These are phyloP conservation scores for Drosophila takahashii DNA, from an alignment of 1,140 invertebrate genomes.

Conservation along the genomic window DNA sequence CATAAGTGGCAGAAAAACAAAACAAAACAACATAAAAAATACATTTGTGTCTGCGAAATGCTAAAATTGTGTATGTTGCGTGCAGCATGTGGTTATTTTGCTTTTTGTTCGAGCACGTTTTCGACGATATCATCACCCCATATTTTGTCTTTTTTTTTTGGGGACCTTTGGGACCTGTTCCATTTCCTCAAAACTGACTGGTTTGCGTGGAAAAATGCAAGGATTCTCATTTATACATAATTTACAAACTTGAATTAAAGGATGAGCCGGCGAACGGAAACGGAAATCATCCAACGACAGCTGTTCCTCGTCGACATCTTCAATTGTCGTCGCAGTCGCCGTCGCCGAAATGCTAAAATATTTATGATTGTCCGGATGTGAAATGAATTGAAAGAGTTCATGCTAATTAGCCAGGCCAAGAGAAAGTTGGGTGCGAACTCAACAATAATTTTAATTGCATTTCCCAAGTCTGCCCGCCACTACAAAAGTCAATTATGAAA, in stretches of 20 bases:
- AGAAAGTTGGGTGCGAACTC: constrained; percentile 20
- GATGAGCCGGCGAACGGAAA: constrained; percentile 34
- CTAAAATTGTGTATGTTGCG: constrained; percentile 48
- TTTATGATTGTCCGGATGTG: constrained; percentile 65
- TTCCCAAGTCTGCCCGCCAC: constrained; percentile 1
- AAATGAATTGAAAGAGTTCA: constrained; percentile 60
- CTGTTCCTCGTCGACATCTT: constrained; percentile 18
- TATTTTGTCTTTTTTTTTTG: background rate
- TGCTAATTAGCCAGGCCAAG: constrained; percentile 51
- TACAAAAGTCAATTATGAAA: constrained; percentile 40
- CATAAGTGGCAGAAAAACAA: background rate
- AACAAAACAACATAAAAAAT: constrained; percentile 69
- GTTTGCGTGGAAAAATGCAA: constrained; percentile 14
- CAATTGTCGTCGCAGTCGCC: constrained; percentile 14
- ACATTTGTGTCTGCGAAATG: constrained; percentile 67
- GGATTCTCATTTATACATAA: constrained; percentile 30
- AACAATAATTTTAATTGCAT: constrained; percentile 58
- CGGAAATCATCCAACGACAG: constrained; percentile 48
- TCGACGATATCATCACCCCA: constrained; percentile 1
- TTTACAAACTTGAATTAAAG: constrained; percentile 37
- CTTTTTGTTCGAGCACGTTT: constrained; percentile 26
- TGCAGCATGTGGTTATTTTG: constrained; percentile 17
- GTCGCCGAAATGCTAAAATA: constrained; percentile 36
- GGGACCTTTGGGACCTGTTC: constrained; percentile 63
- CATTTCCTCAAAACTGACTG: constrained; percentile 38